These are phyloP conservation scores for Oedothorax gibbosus DNA, from an alignment of 1,140 invertebrate species.

Conservation along the genomic window DNA sequence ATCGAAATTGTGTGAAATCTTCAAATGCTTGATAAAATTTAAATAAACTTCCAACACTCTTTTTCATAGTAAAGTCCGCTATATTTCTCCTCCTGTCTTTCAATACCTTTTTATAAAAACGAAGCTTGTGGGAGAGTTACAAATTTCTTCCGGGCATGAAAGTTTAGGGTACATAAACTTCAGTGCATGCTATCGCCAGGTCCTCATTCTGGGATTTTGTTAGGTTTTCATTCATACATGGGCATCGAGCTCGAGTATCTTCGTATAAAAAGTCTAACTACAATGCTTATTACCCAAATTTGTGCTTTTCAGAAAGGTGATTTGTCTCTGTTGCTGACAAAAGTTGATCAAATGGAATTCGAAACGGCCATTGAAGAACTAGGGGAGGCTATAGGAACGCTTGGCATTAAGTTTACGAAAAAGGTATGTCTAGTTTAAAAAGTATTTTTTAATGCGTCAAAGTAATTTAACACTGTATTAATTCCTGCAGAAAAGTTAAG, in stretches of 20 bases:
- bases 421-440: not conserved
- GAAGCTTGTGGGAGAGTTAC: too few species aligned
- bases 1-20: too few species aligned
- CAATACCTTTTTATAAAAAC: too few species aligned
- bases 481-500: too few species aligned
- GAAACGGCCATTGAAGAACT: slow-evolving; percentile 37
- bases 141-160: not conserved
- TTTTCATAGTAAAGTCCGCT: too few species aligned
- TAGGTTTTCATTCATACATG: not conserved
- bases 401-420: slow-evolving; percentile 33
- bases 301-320: slow-evolving; percentile 33
- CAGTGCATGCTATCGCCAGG: too few species aligned
- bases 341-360: slow-evolving; percentile 23
- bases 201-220: not conserved
- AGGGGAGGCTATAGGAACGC: slow-evolving; percentile 29
- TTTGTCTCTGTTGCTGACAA: slow-evolving; percentile 9
- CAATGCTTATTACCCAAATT: not conserved
- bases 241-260: not conserved
- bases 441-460: too few species aligned
- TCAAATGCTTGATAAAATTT: too few species aligned
- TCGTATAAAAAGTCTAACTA: not conserved
- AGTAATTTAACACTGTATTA: too few species aligned
- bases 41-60: too few species aligned
- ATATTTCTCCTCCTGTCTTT: too few species aligned
- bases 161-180: too few species aligned